phyloP scores from a whole-genome alignment of 2,113 vertebrate genomes.

The Psittacus erithacus region DNA sequence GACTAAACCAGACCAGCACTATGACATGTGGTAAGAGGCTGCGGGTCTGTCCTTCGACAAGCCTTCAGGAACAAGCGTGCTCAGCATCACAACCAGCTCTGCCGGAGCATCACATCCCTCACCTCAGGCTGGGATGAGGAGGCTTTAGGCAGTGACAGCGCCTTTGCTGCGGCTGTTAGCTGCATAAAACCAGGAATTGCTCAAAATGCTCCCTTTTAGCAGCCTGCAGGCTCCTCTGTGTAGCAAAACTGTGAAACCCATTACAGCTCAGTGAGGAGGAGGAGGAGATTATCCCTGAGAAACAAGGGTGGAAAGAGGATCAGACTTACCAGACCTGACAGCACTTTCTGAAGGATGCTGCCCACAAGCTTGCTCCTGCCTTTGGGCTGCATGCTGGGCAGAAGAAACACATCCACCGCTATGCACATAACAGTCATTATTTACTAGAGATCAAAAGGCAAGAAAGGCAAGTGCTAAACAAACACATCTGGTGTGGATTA shows the following conservation, averaged over 20 bases:
- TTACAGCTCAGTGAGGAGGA: background rate
- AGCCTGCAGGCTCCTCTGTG: background rate
- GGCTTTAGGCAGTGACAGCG: background rate
- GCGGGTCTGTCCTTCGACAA: background rate
- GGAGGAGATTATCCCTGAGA: background rate
- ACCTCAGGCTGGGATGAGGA: rapidly evolving
- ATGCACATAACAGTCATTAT: background rate
- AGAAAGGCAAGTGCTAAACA: background rate
- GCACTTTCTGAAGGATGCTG: slow-evolving; percentile 60
- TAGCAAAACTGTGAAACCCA: background rate
- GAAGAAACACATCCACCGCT: background rate
- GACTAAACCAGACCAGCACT: background rate
- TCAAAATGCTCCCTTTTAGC: background rate
- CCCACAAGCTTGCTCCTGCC: slow-evolving; percentile 61
- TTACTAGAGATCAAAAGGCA: background rate
- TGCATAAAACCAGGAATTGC: background rate
- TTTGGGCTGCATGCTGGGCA: slow-evolving; percentile 34
- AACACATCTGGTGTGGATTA: background rate
- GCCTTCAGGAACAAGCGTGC: background rate
- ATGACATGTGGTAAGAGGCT: background rate
- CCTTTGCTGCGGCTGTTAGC: rapidly evolving
- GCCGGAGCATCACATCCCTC: rapidly evolving
- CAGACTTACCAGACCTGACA: slow-evolving; percentile 52
- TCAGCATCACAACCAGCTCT: background rate
- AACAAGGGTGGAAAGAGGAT: background rate